Evolutionary conservation across 2,797 vertebrate genomes (phyloP).

Genomic region (Sciurus vulgaris): DNA sequence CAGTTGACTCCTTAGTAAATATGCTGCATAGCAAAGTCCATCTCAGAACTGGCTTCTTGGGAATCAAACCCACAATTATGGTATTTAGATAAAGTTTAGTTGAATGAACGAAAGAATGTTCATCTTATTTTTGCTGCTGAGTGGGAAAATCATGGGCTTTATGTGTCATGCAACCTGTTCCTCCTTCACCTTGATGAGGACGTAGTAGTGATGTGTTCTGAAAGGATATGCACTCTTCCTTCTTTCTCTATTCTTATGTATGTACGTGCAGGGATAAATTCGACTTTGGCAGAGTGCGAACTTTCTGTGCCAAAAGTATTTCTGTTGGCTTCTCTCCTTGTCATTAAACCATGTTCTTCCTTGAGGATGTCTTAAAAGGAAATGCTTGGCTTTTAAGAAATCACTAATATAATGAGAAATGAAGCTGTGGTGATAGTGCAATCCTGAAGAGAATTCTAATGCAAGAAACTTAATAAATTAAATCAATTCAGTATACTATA

Average conservation of each 20-base stretch:
- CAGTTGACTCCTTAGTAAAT: slow-evolving; percentile 44
- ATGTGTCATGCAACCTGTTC: slow-evolving; percentile 27
- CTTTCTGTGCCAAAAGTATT: slow-evolving; percentile 71
- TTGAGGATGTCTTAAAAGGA: slow-evolving; percentile 64
- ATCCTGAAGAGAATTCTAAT: neutral
- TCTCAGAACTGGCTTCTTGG: slow-evolving; percentile 12
- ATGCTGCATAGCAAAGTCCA: neutral
- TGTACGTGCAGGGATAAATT: slow-evolving; percentile 57
- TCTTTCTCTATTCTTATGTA: slow-evolving; percentile 23
- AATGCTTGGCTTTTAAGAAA: slow-evolving; percentile 64
- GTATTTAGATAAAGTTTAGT: slow-evolving; percentile 3
- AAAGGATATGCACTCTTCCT: slow-evolving; percentile 51
- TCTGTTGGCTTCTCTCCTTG: slow-evolving; percentile 69
- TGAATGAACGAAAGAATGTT: slow-evolving; percentile 11
- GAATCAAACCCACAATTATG: neutral
- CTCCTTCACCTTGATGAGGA: neutral
- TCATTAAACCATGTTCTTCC: slow-evolving; percentile 64
- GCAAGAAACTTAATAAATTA: slow-evolving; percentile 66
- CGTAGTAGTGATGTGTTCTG: slow-evolving; percentile 52
- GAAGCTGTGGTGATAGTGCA: slow-evolving; percentile 18
- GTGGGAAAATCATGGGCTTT: slow-evolving; percentile 51
- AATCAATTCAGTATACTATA: slow-evolving; percentile 63
- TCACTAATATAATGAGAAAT: slow-evolving; percentile 51
- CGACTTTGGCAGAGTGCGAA: slow-evolving; percentile 62
- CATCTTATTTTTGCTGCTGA: slow-evolving; percentile 43